Evolutionary conservation across 30 jellyfish, hydroid and myxozoan genomes (phyloP).

Genomic region (Morbakka virulenta): DNA sequence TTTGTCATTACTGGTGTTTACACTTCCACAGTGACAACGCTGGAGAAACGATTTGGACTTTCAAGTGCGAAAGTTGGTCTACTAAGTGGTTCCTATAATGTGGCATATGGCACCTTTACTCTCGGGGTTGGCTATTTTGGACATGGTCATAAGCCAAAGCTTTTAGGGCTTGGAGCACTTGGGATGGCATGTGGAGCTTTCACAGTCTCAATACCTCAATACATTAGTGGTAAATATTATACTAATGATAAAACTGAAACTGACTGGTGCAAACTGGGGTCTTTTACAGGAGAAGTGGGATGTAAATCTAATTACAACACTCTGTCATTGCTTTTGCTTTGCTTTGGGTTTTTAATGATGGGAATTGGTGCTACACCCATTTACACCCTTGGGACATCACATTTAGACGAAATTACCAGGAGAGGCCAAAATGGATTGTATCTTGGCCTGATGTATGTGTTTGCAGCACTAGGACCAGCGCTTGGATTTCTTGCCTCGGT

Average conservation of each 20-base stretch:
- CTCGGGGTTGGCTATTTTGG: slow-evolving; percentile 18
- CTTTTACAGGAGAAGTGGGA: too few species aligned
- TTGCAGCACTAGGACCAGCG: slow-evolving; percentile 45
- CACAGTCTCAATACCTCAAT: slow-evolving; percentile 24
- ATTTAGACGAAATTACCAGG: slow-evolving; percentile 34
- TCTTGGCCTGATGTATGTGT: slow-evolving; percentile 4
- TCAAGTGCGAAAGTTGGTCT: slow-evolving; percentile 13
- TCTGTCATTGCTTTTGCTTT: too few species aligned
- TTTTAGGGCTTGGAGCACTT: slow-evolving; percentile 19
- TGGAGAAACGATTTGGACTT: slow-evolving; percentile 36
- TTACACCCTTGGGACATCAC: slow-evolving; percentile 35
- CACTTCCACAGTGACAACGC: neutral
- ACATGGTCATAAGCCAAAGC: slow-evolving; percentile 11
- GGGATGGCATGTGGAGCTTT: slow-evolving; percentile 3
- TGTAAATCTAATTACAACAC: too few species aligned
- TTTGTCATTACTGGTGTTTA: slow-evolving; percentile 16
- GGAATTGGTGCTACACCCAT: slow-evolving; percentile 50
- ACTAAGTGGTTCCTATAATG: neutral
- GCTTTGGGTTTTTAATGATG: slow-evolving; percentile 9
- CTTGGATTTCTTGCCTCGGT: slow-evolving; percentile 9
- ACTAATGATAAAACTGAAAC: neutral
- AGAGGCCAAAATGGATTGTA: slow-evolving; percentile 43
- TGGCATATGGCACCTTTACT: slow-evolving; percentile 20
- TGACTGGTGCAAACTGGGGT: slow-evolving; percentile 1
- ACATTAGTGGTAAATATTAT: neutral